Conservation (phyloP, 2,888 invertebrate species). For the Odontomyia ornata region DNA sequence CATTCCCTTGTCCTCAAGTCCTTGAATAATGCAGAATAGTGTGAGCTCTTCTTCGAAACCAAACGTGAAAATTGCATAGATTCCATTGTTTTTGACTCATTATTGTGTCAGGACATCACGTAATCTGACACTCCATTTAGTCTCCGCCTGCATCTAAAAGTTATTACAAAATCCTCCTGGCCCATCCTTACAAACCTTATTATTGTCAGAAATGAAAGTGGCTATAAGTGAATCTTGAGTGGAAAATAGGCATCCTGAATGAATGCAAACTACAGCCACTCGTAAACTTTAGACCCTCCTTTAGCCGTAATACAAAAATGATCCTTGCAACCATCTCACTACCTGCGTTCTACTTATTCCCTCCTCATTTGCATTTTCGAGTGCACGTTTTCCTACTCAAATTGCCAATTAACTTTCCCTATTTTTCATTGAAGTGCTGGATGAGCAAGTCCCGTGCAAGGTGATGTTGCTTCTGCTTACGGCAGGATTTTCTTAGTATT, state of each 20-base stretch:
- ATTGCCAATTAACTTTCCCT: constrained; percentile 29
- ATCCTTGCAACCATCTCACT: background rate
- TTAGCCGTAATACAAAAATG: no score
- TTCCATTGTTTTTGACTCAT: no score
- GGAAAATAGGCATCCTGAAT: background rate
- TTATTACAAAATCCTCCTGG: background rate
- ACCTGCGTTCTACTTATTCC: background rate
- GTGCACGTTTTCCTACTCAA: constrained; percentile 30
- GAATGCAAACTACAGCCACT: background rate
- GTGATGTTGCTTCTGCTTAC: no score
- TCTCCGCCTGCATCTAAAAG: no score
- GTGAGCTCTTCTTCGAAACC: no score
- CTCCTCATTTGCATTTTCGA: constrained; percentile 16
- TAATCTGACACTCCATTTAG: no score
- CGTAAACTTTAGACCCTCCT: no score
- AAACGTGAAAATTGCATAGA: no score
- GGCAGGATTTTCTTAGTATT: no score
- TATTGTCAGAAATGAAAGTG: constrained; percentile 20
- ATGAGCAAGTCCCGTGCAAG: no score
- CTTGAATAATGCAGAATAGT: no score
- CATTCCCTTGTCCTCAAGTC: background rate
- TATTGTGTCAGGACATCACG: no score
- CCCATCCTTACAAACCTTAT: background rate
- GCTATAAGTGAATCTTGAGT: background rate
- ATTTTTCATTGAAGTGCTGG: constrained; percentile 11